Evolutionary conservation across 2,113 vertebrate genomes (phyloP), one percentile per base, ranked within the genome.

Genomic region (Conger conger): DNA sequence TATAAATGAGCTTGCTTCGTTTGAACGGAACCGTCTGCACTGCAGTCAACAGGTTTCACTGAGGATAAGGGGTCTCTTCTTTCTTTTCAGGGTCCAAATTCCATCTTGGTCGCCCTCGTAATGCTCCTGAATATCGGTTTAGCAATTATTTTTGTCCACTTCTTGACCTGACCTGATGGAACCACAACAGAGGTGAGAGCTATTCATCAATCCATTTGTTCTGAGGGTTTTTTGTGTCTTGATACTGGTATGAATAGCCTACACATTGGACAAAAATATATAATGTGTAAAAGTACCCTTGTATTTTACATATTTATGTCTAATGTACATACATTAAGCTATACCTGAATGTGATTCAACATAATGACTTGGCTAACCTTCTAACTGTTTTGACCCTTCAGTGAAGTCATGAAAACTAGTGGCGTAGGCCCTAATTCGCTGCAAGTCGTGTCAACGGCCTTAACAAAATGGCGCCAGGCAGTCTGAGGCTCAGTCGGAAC

Each of bases 91-190:
- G 95, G 97, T 93, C 97, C 98, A 87, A 99, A 98, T 92, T 97
- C 97, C 33, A 93, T 99, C 92, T 93, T 99, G 97, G 98, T 99
- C 86, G 94, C 95, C 88, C 94, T 99, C 45, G 97, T 99, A 92
- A 99, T 99, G 97, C 95, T 99, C 93, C 93, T 99, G 94, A 99
- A 99, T 93, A 96, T 99, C 88, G 97, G 98, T 90, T 92, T 99
- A 95, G 98, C 98, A 90, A 98, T 99, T 91, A 97, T 99, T 94
- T 99, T 99, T 94, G 97, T 99, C 93, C 98, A 99, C 95, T 99
- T 99, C 93, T 96, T 99, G 87, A 99, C 97, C 93, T 99, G 98
- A 99, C 97, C 93, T 99, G 98, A 99, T 89, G 93, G 94, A 94
- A 94, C 87, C 92, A 93, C 91, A 94, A 91, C 88, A 95, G 93